Evolutionary conservation across 2,797 vertebrate species (phyloP).

Genomic region (Aselliscus stoliczkanus): DNA sequence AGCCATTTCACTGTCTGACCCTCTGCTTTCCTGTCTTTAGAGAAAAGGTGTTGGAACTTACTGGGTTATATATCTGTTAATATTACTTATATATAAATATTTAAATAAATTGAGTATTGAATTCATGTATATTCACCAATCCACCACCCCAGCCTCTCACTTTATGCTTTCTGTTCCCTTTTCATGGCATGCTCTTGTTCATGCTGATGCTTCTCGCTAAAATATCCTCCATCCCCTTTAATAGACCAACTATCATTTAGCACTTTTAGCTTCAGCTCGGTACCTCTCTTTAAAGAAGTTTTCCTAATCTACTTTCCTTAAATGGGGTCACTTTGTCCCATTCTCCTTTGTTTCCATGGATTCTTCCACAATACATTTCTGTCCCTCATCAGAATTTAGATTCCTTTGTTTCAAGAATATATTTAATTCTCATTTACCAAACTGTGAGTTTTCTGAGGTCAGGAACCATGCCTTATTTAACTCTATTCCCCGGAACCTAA

Average conservation of each 20-base stretch:
- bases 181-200: not conserved
- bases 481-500: not conserved
- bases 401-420: not conserved
- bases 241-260: not conserved
- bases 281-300: not conserved
- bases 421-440: not conserved
- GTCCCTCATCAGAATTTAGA: not conserved
- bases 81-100: not conserved
- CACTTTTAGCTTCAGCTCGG: not conserved
- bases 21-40: not conserved
- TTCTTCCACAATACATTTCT: not conserved
- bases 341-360: not conserved
- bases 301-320: not conserved
- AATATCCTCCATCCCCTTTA: not conserved
- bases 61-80: not conserved
- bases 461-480: not conserved
- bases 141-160: accelerated
- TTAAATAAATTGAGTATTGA: not conserved
- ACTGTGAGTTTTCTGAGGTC: not conserved
- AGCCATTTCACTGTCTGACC: not conserved
- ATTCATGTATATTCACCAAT: not conserved
- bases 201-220: not conserved
- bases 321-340: not conserved
- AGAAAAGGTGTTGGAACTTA: not conserved
- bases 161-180: not conserved